Conservation (phyloP, 1,140 invertebrate genomes). For the Papilio polyxenes region DNA sequence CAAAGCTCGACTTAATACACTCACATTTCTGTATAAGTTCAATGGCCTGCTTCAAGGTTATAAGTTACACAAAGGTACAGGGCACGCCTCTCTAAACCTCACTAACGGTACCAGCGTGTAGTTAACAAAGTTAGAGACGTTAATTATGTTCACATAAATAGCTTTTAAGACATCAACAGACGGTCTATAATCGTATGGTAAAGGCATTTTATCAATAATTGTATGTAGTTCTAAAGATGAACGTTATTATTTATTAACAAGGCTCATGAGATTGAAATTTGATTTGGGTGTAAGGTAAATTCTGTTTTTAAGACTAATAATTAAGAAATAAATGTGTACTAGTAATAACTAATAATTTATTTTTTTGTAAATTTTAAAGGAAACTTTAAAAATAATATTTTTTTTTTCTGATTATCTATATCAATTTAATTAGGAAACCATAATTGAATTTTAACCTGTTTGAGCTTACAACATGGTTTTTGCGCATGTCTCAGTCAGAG, state of each 20-base stretch:
- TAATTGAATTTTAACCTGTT: not conserved
- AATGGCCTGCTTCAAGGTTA: slow-evolving; percentile 61
- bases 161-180: not conserved
- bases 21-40: slow-evolving; percentile 52
- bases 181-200: not conserved
- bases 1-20: slow-evolving; percentile 29
- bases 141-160: slow-evolving; percentile 16
- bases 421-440: no score
- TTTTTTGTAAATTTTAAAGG: no score
- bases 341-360: no score
- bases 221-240: slow-evolving; percentile 10
- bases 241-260: slow-evolving; percentile 16
- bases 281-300: not conserved
- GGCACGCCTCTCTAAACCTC: slow-evolving; percentile 51
- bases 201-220: not conserved
- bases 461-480: not conserved
- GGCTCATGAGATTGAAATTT: not conserved
- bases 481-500: not conserved
- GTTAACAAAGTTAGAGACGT: slow-evolving; percentile 26
- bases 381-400: no score
- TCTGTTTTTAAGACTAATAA: not conserved
- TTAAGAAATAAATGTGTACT: not conserved
- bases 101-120: slow-evolving; percentile 35
- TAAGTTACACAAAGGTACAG: slow-evolving; percentile 52
- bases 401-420: no score